phyloP scores from a whole-genome alignment of 2,113 vertebrate genomes.

The Xerus inauris region DNA sequence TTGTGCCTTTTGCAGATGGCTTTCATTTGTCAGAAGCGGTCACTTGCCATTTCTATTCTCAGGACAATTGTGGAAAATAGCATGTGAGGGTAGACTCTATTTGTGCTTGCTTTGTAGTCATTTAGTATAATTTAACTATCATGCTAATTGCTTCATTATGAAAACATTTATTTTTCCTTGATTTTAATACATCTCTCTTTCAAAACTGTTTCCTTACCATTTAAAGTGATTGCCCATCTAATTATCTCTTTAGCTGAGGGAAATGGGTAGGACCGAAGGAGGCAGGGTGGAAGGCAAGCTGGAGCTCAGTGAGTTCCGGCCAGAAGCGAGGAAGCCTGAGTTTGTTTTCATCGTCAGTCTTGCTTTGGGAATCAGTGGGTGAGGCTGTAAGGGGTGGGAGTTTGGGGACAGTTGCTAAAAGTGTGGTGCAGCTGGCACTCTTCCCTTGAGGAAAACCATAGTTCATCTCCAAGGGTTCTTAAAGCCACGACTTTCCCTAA shows the following conservation, averaged over 20 bases:
- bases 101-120: slow-evolving; percentile 32
- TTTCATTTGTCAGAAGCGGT: slow-evolving; percentile 74
- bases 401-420: slow-evolving; percentile 68
- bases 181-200: slow-evolving; percentile 71
- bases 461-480: slow-evolving; percentile 59
- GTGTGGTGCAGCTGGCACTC: slow-evolving; percentile 62
- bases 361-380: slow-evolving; percentile 61
- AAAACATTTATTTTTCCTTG: slow-evolving; percentile 70
- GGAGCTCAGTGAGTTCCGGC: neutral
- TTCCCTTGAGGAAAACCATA: slow-evolving; percentile 58
- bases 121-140: slow-evolving; percentile 62
- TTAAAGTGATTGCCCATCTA: slow-evolving; percentile 48
- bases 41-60: slow-evolving; percentile 63
- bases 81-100: slow-evolving; percentile 69
- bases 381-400: slow-evolving; percentile 55
- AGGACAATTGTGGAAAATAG: slow-evolving; percentile 65
- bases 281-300: neutral
- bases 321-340: neutral
- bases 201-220: slow-evolving; percentile 67
- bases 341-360: slow-evolving; percentile 67
- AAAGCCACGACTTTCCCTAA: slow-evolving; percentile 14
- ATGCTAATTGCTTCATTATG: slow-evolving; percentile 76
- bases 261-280: neutral
- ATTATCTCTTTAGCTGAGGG: slow-evolving; percentile 10
- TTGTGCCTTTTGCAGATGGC: slow-evolving; percentile 79